Conservation (phyloP, 2,113 vertebrate species). For the Psilopogon haemacephalus region DNA sequence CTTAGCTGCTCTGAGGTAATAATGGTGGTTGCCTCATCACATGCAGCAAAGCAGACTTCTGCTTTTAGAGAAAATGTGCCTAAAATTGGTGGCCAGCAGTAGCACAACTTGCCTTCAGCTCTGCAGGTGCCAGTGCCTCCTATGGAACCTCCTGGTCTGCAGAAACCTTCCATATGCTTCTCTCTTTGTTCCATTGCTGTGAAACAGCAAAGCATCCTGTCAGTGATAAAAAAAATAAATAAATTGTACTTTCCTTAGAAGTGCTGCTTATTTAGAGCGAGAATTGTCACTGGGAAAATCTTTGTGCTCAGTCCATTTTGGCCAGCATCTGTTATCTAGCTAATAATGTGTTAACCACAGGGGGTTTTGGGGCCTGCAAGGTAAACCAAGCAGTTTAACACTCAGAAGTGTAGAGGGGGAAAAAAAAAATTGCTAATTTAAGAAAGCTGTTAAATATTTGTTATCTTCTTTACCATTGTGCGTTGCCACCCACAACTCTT, state of each 20-base stretch:
- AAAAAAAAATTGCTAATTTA: not conserved
- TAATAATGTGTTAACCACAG: not conserved
- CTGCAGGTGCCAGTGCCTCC: not conserved
- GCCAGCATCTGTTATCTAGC: not conserved
- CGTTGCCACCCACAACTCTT: not conserved
- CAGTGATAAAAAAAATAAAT: not conserved
- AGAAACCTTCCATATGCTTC: not conserved
- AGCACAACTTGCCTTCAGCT: not conserved
- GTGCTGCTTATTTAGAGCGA: not conserved
- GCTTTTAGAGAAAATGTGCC: not conserved
- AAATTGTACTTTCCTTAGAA: not conserved
- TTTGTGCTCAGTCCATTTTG: slow-evolving; percentile 3
- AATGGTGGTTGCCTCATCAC: not conserved
- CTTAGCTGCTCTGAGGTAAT: not conserved
- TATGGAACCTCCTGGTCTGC: not conserved
- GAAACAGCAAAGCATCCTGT: not conserved
- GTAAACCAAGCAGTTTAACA: slow-evolving; percentile 19
- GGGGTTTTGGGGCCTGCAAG: slow-evolving; percentile 31
- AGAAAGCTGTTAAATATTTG: slow-evolving; percentile 48
- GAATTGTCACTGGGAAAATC: slow-evolving; percentile 9
- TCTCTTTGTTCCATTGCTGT: not conserved
- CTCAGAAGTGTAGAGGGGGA: not conserved
- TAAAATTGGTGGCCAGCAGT: not conserved
- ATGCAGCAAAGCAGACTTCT: not conserved
- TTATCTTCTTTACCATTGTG: slow-evolving; percentile 13